Evolutionary conservation across 2,888 invertebrate species (phyloP).

Genomic region (Synanthedon formicaeformis): DNA sequence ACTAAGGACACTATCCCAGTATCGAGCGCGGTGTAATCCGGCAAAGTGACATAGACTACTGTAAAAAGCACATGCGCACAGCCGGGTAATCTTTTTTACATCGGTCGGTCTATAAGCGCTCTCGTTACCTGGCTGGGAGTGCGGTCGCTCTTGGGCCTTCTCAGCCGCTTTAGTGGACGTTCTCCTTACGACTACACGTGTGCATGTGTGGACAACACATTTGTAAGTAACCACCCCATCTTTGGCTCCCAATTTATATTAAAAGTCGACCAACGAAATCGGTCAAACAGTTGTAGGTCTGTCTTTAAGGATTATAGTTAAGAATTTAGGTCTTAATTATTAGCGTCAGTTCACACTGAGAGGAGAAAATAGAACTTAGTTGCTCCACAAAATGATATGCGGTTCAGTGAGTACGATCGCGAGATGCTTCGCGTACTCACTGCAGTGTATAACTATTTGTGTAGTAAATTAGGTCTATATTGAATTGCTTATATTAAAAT

Average conservation of each 20-base stretch:
- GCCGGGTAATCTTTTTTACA: slow-evolving; percentile 45
- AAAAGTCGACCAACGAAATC: slow-evolving; percentile 36
- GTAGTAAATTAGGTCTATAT: too few relatives aligned
- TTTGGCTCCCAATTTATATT: slow-evolving; percentile 21
- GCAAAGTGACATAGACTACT: slow-evolving; percentile 40
- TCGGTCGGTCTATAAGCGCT: slow-evolving; percentile 53
- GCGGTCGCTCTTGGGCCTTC: slow-evolving; percentile 70
- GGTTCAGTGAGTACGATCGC: too few relatives aligned
- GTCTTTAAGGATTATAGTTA: too few relatives aligned
- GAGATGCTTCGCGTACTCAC: too few relatives aligned
- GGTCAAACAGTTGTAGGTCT: background rate
- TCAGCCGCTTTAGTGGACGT: slow-evolving; percentile 71
- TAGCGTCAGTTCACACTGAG: too few relatives aligned
- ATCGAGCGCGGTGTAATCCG: slow-evolving; percentile 50
- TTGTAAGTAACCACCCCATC: slow-evolving; percentile 50
- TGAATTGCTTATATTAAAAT: too few relatives aligned
- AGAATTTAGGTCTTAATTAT: too few relatives aligned
- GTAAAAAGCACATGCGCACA: slow-evolving; percentile 51
- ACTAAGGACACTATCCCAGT: slow-evolving; percentile 6
- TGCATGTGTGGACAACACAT: slow-evolving; percentile 71
- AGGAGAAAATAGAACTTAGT: too few relatives aligned
- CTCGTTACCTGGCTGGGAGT: slow-evolving; percentile 70
- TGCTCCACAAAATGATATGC: too few relatives aligned
- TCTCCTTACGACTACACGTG: slow-evolving; percentile 71
- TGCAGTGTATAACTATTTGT: too few relatives aligned